Evolutionary conservation across 2,113 vertebrate species (phyloP).

Genomic region (Mesocricetus auratus): DNA sequence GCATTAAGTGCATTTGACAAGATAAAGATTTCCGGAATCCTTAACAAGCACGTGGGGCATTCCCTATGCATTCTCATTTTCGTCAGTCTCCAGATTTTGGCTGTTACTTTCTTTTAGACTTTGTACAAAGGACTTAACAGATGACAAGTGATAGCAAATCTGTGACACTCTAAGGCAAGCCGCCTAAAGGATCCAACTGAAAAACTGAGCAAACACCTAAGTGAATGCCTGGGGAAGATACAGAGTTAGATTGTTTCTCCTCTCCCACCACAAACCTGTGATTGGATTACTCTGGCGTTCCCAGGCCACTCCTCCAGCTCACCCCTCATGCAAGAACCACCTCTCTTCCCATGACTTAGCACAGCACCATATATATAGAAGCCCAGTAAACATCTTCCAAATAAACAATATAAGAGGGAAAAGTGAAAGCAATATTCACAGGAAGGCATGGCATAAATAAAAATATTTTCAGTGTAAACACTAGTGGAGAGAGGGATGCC

Average conservation of each 20-base stretch:
- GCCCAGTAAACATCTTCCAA: background rate
- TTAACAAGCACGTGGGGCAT: background rate
- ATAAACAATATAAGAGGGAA: background rate
- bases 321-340: background rate
- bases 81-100: background rate
- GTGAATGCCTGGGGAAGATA: background rate
- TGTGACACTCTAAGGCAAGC: background rate
- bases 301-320: too few relatives aligned
- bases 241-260: too few relatives aligned
- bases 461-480: background rate
- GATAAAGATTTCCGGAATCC: background rate
- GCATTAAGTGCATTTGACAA: background rate
- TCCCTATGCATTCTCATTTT: background rate
- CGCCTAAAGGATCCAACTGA: background rate
- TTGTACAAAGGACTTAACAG: background rate
- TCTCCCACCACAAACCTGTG: too few relatives aligned
- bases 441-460: background rate
- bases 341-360: background rate
- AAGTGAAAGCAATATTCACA: background rate
- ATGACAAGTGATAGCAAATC: background rate
- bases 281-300: background rate
- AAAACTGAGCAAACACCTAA: background rate
- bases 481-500: background rate
- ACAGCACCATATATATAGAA: background rate
- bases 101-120: background rate